A percentile compares a stretch with the other conserved stretches of the same genome.
phyloP scores from a whole-genome alignment of 2,113 vertebrate genomes.

The Heliornis fulica region DNA sequence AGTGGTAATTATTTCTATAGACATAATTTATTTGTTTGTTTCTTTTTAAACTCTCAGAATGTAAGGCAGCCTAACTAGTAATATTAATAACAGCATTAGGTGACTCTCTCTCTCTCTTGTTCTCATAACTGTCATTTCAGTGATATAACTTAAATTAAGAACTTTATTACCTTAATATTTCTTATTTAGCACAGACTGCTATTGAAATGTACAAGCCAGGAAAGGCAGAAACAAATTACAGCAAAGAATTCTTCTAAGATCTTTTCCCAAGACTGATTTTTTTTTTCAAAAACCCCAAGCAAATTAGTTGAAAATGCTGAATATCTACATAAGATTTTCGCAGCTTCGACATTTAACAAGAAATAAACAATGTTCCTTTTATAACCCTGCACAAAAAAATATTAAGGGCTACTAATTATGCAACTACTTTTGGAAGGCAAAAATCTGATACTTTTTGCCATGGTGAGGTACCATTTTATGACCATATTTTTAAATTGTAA shows the following conservation, averaged over 20 bases:
- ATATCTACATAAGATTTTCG: neutral
- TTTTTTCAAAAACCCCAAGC: neutral
- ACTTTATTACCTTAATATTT: conserved; percentile 17
- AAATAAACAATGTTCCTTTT: neutral
- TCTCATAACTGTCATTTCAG: neutral
- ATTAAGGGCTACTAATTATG: neutral
- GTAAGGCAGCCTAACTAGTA: neutral
- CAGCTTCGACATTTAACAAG: neutral
- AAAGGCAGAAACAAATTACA: neutral
- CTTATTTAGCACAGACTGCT: neutral
- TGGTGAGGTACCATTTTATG: neutral
- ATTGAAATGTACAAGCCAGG: neutral
- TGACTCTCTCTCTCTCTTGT: neutral
- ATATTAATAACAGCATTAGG: neutral
- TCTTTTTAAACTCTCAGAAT: neutral
- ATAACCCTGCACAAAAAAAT: neutral
- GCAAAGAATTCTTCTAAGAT: neutral
- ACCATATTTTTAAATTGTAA: neutral
- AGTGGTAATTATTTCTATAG: neutral
- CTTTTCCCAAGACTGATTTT: neutral
- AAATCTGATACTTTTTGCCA: neutral
- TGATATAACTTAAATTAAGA: neutral
- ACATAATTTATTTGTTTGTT: neutral
- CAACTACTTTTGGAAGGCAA: neutral
- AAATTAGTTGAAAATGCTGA: neutral